Conservation (phyloP, 1,140 invertebrate species). For the Cephus cinctus region DNA sequence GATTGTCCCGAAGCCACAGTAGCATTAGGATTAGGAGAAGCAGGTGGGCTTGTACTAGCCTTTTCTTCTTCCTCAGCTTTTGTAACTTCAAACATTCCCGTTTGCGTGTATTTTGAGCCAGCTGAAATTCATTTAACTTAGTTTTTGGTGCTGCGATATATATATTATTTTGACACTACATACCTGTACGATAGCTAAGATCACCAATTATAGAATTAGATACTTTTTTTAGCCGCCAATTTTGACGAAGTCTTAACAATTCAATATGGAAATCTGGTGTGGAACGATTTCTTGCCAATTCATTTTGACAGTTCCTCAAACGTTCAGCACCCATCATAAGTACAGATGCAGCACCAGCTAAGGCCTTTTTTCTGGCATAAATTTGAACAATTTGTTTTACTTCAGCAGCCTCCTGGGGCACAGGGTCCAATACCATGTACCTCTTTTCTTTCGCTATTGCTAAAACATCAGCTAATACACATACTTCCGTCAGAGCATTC, state of each 20-base stretch:
- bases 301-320: conserved; percentile 75
- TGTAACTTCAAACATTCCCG: conserved; percentile 93
- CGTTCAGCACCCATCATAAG: conserved; percentile 83
- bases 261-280: conserved; percentile 92
- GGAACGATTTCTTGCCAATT: conserved; percentile 71
- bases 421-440: conserved; percentile 92
- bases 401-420: conserved; percentile 81
- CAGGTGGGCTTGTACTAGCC: conserved; percentile 56
- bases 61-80: conserved; percentile 85
- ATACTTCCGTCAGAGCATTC: conserved; percentile 86
- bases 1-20: conserved; percentile 23
- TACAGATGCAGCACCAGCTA: conserved; percentile 80
- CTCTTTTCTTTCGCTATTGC: conserved; percentile 90
- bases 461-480: conserved; percentile 89
- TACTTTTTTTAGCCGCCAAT: conserved; percentile 94
- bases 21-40: conserved; percentile 49
- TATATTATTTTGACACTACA: conserved; percentile 7
- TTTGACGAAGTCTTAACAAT: conserved; percentile 83
- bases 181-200: conserved; percentile 87
- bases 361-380: conserved; percentile 89
- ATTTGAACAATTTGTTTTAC: conserved; percentile 84
- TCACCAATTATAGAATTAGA: conserved; percentile 95
- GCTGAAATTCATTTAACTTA: conserved; percentile 47
- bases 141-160: background rate
- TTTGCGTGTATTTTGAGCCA: conserved; percentile 90